These are phyloP conservation scores for Lagopus leucura DNA, from an alignment of 2,113 vertebrate species.

Conservation along the genomic window DNA sequence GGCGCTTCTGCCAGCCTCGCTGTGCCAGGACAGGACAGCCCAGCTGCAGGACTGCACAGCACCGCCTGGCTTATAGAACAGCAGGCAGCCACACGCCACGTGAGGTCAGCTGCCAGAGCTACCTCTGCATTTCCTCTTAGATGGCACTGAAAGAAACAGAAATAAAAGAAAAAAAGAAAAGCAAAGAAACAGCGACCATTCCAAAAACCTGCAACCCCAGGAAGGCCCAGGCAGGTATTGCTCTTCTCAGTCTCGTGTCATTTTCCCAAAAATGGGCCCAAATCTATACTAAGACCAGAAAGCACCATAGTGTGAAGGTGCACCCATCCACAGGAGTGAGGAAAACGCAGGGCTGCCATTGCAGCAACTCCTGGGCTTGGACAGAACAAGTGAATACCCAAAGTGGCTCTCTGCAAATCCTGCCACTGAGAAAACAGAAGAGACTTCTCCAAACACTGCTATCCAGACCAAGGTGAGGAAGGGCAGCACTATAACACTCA, in stretches of 20 bases:
- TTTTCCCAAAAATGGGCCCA: neutral
- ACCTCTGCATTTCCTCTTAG: neutral
- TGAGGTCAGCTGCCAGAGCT: neutral
- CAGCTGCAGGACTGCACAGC: neutral
- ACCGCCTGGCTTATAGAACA: neutral
- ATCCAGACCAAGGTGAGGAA: conserved; percentile 29
- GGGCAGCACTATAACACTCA: neutral
- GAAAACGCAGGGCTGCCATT: neutral
- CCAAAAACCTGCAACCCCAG: neutral
- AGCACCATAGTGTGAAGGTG: neutral
- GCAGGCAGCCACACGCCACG: neutral
- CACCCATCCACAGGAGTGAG: neutral
- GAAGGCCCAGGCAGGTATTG: neutral
- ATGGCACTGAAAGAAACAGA: neutral
- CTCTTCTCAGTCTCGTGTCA: neutral
- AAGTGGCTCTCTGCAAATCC: neutral
- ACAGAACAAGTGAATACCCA: neutral
- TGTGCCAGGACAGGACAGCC: neutral
- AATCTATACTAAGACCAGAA: neutral
- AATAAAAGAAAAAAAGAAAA: neutral
- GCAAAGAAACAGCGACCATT: neutral
- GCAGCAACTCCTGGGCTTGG: neutral
- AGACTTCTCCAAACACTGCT: neutral
- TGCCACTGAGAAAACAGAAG: neutral
- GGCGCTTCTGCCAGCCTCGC: accelerated